phyloP scores from a whole-genome alignment of 1,140 invertebrate species.

The Drosophila nasuta region DNA sequence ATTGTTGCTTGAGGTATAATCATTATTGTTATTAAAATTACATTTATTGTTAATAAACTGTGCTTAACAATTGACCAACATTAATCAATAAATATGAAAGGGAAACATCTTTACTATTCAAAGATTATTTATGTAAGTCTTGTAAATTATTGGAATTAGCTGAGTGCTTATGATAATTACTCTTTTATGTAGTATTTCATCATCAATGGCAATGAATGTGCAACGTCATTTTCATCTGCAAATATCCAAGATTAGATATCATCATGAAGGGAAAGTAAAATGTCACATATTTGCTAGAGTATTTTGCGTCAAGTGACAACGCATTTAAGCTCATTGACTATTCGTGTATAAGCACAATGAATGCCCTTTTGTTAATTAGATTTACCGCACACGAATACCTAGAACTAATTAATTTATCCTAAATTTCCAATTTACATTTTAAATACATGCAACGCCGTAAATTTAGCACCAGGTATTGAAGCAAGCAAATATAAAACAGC shows the following conservation, averaged over 20 bases:
- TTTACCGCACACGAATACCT: slow-evolving; percentile 14
- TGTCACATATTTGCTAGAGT: too few relatives aligned
- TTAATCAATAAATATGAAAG: neutral
- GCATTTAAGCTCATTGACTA: neutral
- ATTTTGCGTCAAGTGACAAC: too few relatives aligned
- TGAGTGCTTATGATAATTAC: too few relatives aligned
- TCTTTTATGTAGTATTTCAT: too few relatives aligned
- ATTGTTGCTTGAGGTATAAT: slow-evolving; percentile 2
- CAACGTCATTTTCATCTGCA: neutral
- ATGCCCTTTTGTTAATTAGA: slow-evolving; percentile 37
- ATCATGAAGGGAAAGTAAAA: neutral
- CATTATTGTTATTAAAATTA: slow-evolving; percentile 1
- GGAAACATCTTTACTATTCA: too few relatives aligned
- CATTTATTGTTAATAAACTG: slow-evolving; percentile 18
- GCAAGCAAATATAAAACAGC: too few relatives aligned
- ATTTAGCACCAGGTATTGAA: neutral
- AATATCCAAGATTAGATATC: neutral
- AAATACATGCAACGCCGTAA: slow-evolving; percentile 3
- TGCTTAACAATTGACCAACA: slow-evolving; percentile 33
- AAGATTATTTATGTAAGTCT: too few relatives aligned
- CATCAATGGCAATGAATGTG: too few relatives aligned
- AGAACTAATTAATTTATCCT: slow-evolving; percentile 25
- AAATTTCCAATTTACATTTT: slow-evolving; percentile 1
- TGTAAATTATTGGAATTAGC: too few relatives aligned
- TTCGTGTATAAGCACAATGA: slow-evolving; percentile 1